Evolutionary conservation across 2,113 vertebrate species (phyloP), one percentile per base, ranked within the genome.

Genomic region (Rhizomys pruinosus): DNA sequence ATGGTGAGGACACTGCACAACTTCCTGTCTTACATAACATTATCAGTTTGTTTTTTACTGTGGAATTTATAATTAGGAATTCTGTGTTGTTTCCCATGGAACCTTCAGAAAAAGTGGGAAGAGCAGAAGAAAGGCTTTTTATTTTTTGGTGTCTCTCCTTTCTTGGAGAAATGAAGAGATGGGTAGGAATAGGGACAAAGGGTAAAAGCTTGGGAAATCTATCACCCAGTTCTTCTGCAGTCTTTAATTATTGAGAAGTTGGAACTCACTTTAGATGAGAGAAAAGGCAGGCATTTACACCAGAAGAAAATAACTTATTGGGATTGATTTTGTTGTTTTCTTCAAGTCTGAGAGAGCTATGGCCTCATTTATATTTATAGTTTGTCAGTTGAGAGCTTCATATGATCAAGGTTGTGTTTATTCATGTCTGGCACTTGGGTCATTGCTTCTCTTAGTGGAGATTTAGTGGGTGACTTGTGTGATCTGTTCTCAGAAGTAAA

Each of bases 281-380:
- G 77, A 92, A 71, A 68, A 92, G 61, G 23, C 44, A 80, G 73
- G 69, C 20, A 82, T 80, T 89, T 44, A 10, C 64, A n/a, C 0
- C 78, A 23, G 25, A 68, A 90, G 15, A 89, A 94, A 93, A 92
- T 74, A 37, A 68, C 23, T 94, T 95, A 52, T 2, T 85, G 7
- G 32, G 91, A 90, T 92, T 95, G 64, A 93, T 91, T 91, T 34
- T 84, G 39, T 89, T 97, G 22, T 80, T 44, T 91, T 29, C 96
- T 93, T 84, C 90, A 93, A 52, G n/a, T 20, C 19, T 95, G 1
- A 52, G 20, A 78, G 91, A 92, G 16, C 52, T 91, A 22, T 57
- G 6, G n/a, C 68, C 90, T 85, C 52, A 47, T 90, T 92, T 77
- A 9, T 90, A 95, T 87, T 96, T 27, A 66, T n/a, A 66, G 91